Evolutionary conservation across 2,113 vertebrate genomes (phyloP).

Genomic region (Brachyistius frenatus): DNA sequence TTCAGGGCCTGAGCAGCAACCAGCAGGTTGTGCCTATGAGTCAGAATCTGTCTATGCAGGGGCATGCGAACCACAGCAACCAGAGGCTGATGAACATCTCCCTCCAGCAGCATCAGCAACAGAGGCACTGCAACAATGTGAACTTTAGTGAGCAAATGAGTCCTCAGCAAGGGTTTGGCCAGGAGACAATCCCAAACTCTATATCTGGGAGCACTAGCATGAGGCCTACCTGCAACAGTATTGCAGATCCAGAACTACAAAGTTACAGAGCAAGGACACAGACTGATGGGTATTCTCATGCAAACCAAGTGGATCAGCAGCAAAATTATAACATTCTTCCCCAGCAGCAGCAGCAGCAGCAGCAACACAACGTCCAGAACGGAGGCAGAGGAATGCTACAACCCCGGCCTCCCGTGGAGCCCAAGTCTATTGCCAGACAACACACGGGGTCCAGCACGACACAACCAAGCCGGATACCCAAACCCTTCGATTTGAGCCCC

Average conservation of each 20-base stretch:
- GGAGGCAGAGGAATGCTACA: slow-evolving; percentile 84
- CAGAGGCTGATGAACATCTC: slow-evolving; percentile 85
- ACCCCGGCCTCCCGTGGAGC: slow-evolving; percentile 89
- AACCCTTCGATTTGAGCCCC: slow-evolving; percentile 73
- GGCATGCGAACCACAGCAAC: slow-evolving; percentile 68
- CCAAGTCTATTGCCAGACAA: slow-evolving; percentile 83
- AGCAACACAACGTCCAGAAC: slow-evolving; percentile 69
- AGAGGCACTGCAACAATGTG: slow-evolving; percentile 80
- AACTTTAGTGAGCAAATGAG: slow-evolving; percentile 77
- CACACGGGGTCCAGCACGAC: slow-evolving; percentile 76
- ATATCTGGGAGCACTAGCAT: slow-evolving; percentile 80
- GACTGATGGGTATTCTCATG: slow-evolving; percentile 78
- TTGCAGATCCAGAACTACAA: slow-evolving; percentile 81
- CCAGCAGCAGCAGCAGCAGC: slow-evolving; percentile 67
- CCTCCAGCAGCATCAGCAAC: slow-evolving; percentile 78
- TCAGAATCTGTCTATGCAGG: slow-evolving; percentile 85
- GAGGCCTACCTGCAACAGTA: slow-evolving; percentile 80
- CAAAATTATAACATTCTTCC: slow-evolving; percentile 78
- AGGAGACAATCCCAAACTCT: slow-evolving; percentile 80
- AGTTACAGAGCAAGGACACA: slow-evolving; percentile 84
- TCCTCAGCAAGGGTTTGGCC: slow-evolving; percentile 84
- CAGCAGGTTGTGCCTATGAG: slow-evolving; percentile 86
- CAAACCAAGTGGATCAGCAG: slow-evolving; percentile 80
- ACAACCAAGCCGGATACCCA: slow-evolving; percentile 85
- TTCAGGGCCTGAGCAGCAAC: slow-evolving; percentile 80